Evolutionary conservation across 2,797 vertebrate genomes (phyloP), one percentile per base, ranked within the genome.

Genomic region (Iguana delicatissima): DNA sequence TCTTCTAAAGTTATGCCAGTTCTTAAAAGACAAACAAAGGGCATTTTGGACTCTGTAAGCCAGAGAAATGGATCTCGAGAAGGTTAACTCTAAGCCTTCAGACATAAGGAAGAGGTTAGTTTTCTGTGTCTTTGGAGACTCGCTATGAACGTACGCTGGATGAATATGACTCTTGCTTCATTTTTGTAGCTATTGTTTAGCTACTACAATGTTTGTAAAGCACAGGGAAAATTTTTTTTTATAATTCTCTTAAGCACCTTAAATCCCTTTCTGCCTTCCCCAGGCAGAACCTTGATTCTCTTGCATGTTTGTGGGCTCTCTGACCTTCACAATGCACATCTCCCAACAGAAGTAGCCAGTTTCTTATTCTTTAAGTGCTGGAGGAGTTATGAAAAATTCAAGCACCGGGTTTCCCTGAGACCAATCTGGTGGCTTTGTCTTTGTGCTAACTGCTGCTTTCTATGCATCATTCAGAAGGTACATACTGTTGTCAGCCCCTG

Each of bases 311-410:
- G 96, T 93, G 92, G 96, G 96, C 95, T 96, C 95, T 96, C 96
- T 97, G 98, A 98, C 98, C 98, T 98, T 98, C 97, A 97, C 96
- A 93, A 86, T 85, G 89, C 93, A 94, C 96, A 94, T 95, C 97
- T 98, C 98, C 97, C 97, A 98, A 98, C 98, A 97, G 98, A 97
- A 98, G 96, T 95, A 98, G 97, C 97, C 98, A 98, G 98, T 98
- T 98, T 98, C 97, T 97, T 97, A 98, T 98, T 98, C 98, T 98
- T 98, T 98, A 98, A 98, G 98, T 98, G 98, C 98, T 99, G 95
- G 98, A 98, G 98, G 98, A 98, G 95, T 98, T 98, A 99, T 99
- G 97, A 99, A 99, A 99, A 98, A 99, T 99, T 99, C 98, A 99
- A 97, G 96, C 97, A 98, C 95, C 95, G 96, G 97, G 98, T 98